A percentile compares a stretch with the other conserved stretches of the same genome.
Conservation (phyloP, 2,888 invertebrate species). For the Zhuqinia jingwanae region DNA sequence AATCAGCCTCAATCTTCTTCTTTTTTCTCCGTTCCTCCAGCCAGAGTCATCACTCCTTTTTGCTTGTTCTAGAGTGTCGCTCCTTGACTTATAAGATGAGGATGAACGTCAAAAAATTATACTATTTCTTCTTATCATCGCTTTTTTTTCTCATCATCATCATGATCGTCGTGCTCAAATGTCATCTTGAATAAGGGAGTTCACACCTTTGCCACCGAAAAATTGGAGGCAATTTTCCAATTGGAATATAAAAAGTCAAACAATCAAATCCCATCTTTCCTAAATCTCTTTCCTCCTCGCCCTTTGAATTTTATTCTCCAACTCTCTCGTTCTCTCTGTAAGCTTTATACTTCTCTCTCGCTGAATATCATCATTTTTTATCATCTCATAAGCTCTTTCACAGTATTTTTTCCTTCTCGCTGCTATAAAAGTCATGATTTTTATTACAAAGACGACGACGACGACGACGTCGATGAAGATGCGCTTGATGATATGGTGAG, state of each 20-base stretch:
- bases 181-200: slow-evolving; percentile 60
- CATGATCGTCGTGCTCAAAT: slow-evolving; percentile 36
- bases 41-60: no score
- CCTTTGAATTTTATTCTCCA: not conserved
- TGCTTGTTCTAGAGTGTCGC: not conserved
- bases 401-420: slow-evolving; percentile 1
- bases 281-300: not conserved
- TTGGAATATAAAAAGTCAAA: slow-evolving; percentile 63
- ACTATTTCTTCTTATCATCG: no score
- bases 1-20: slow-evolving; percentile 31
- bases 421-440: slow-evolving; percentile 47
- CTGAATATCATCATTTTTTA: not conserved
- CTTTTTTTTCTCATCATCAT: slow-evolving; percentile 28
- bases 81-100: slow-evolving; percentile 1
- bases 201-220: slow-evolving; percentile 69
- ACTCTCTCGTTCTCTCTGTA: no score
- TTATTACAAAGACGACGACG: slow-evolving; percentile 47
- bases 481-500: slow-evolving; percentile 40
- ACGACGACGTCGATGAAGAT: slow-evolving; percentile 27
- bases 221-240: slow-evolving; percentile 72
- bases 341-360: no score
- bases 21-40: not conserved
- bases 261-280: slow-evolving; percentile 53
- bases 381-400: slow-evolving; percentile 15
- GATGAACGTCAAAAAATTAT: slow-evolving; percentile 16